Evolutionary conservation across 37 sponge, comb jelly and placozoan genomes (phyloP).

Genomic region (Hexactinellida sp.): DNA sequence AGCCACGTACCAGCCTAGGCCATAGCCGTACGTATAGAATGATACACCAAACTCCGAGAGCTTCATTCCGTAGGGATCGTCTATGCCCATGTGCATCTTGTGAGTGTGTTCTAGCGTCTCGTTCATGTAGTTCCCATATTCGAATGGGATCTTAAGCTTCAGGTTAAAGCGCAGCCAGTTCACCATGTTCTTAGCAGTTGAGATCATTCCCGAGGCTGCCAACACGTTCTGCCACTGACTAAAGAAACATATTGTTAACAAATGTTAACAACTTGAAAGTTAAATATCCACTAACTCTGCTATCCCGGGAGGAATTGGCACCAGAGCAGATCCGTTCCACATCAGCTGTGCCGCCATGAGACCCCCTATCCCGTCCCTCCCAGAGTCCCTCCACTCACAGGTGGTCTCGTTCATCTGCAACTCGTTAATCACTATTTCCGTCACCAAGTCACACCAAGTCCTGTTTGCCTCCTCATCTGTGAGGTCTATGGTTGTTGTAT

Average conservation of each 20-base stretch:
- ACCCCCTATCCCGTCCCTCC: neutral
- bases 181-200: neutral
- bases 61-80: neutral
- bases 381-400: neutral
- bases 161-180: neutral
- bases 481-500: neutral
- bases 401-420: neutral
- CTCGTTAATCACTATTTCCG: neutral
- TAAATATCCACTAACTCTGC: neutral
- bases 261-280: neutral
- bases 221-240: conserved; percentile 8
- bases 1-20: neutral
- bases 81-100: neutral
- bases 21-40: conserved; percentile 5
- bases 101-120: neutral
- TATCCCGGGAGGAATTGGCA: neutral
- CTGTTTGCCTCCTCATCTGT: neutral
- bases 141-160: neutral
- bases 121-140: neutral
- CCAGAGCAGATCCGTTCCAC: neutral
- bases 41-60: neutral
- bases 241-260: neutral
- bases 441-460: conserved; percentile 6
- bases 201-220: neutral
- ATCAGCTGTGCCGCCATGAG: neutral